phyloP scores from a whole-genome alignment of 2,888 invertebrate species.

The Carcina quercana region DNA sequence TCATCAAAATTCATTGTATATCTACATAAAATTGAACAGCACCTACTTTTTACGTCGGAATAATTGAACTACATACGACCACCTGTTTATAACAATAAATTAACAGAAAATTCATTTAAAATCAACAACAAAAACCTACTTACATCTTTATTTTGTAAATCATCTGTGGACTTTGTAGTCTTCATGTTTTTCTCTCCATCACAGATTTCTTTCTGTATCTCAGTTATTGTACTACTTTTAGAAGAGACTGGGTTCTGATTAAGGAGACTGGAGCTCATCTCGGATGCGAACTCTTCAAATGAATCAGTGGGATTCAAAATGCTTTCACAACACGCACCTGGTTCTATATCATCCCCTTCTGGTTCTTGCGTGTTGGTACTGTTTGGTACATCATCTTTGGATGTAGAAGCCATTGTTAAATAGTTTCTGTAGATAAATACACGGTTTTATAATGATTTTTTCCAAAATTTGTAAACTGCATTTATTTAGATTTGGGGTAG shows the following conservation, averaged over 20 bases:
- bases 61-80: no score
- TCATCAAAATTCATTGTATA: no score
- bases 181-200: slow-evolving; percentile 46
- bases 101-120: no score
- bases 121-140: slow-evolving; percentile 28
- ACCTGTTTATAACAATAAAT: no score
- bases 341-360: slow-evolving; percentile 46
- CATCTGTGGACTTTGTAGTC: slow-evolving; percentile 49
- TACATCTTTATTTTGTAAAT: slow-evolving; percentile 56
- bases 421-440: slow-evolving; percentile 13
- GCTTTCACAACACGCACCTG: slow-evolving; percentile 73
- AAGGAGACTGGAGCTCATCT: slow-evolving; percentile 78
- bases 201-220: slow-evolving; percentile 72
- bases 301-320: slow-evolving; percentile 82
- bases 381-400: slow-evolving; percentile 35
- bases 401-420: slow-evolving; percentile 54
- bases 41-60: no score
- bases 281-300: slow-evolving; percentile 79
- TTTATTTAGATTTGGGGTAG: no score
- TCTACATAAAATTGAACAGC: no score
- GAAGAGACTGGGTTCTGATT: slow-evolving; percentile 68
- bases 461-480: not conserved
- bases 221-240: slow-evolving; percentile 73
- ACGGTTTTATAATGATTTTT: not conserved
- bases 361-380: slow-evolving; percentile 23